A percentile compares a stretch with the other conserved stretches of the same genome.
These are phyloP conservation scores for Teleopsis dalmanni DNA, from an alignment of 1,140 invertebrate species.

Conservation along the genomic window DNA sequence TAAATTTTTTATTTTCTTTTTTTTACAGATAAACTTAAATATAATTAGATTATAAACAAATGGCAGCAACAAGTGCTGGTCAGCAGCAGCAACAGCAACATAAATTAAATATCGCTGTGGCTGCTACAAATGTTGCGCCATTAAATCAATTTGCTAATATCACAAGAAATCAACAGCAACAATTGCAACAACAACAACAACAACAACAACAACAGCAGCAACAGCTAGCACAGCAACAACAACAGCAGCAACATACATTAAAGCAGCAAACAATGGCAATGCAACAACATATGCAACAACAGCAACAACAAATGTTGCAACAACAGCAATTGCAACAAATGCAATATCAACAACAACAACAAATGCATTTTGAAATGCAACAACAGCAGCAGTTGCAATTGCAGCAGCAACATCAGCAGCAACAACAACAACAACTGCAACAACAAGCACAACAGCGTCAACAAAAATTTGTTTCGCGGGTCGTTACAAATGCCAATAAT, in stretches of 20 bases:
- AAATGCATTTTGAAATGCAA: constrained; percentile 12
- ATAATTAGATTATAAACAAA: constrained; percentile 10
- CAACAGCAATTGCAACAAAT: constrained; percentile 12
- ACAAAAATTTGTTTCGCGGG: constrained; percentile 38
- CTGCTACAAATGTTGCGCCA: constrained; percentile 4
- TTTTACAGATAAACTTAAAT: neutral
- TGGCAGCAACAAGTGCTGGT: constrained; percentile 41
- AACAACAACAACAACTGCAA: constrained; percentile 12
- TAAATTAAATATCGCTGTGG: constrained; percentile 22
- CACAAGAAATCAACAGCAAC: constrained; percentile 15
- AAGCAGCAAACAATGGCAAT: constrained; percentile 3
- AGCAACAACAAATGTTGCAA: constrained; percentile 27
- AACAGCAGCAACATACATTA: constrained; percentile 10
- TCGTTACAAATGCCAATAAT: constrained; percentile 27
- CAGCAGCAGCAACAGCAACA: constrained; percentile 20
- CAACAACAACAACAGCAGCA: constrained; percentile 10
- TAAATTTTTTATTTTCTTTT: neutral
- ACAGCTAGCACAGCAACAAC: constrained; percentile 5
- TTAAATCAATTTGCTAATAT: neutral
- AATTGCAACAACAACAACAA: constrained; percentile 15
- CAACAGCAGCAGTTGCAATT: constrained; percentile 18
- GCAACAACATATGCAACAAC: constrained; percentile 15
- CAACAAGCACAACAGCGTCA: constrained; percentile 27
- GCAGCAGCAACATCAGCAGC: constrained; percentile 22
- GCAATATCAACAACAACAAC: constrained; percentile 10